Conservation (phyloP, 2,888 invertebrate genomes). For the Andricus curvator region DNA sequence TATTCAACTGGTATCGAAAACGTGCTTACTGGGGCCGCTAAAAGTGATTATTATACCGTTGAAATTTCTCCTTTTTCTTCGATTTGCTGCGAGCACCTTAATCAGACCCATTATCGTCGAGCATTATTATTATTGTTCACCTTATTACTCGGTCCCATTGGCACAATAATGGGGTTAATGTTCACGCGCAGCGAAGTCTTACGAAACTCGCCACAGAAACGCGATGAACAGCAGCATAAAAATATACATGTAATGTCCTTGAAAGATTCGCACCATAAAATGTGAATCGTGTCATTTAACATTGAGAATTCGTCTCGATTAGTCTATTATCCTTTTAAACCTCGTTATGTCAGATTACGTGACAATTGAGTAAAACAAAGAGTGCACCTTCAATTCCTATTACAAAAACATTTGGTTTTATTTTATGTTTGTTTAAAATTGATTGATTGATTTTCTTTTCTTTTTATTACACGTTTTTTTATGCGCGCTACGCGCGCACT, state of each 20-base stretch:
- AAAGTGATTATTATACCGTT: not conserved
- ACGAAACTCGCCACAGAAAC: constrained; percentile 37
- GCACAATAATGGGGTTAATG: constrained; percentile 43
- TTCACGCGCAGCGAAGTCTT: constrained; percentile 34
- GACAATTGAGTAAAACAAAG: constrained; percentile 14
- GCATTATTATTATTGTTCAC: constrained; percentile 18
- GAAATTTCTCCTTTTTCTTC: not conserved
- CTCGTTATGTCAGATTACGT: constrained; percentile 32
- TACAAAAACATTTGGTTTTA: too few relatives aligned
- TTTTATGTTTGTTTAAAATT: too few relatives aligned
- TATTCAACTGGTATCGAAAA: not conserved
- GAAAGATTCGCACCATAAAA: constrained; percentile 33
- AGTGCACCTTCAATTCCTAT: not conserved
- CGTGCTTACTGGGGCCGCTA: not conserved
- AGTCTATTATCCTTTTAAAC: constrained; percentile 19
- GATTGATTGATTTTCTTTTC: too few relatives aligned
- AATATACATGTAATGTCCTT: constrained; percentile 10
- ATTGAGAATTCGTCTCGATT: constrained; percentile 33
- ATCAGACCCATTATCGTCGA: constrained; percentile 18
- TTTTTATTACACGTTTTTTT: too few relatives aligned
- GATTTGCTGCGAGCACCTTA: not conserved
- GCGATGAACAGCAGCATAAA: constrained; percentile 8
- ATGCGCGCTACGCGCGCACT: too few relatives aligned
- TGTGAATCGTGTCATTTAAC: constrained; percentile 46
- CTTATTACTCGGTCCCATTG: constrained; percentile 41